Evolutionary conservation across 2,113 vertebrate species (phyloP).

Genomic region (Ochotona princeps): DNA sequence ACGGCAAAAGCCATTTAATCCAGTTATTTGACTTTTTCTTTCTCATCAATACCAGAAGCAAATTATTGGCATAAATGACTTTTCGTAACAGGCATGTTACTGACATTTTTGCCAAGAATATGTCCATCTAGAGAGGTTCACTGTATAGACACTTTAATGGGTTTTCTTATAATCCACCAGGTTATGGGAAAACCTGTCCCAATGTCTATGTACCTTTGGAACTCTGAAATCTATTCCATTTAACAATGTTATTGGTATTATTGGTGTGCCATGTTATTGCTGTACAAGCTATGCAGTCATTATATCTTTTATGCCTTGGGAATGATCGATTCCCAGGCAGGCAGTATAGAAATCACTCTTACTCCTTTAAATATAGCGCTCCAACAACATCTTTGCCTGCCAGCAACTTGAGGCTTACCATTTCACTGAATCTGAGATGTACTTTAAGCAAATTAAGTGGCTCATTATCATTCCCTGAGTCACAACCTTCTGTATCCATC

Average conservation of each 20-base stretch:
- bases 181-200: constrained; percentile 5
- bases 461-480: constrained; percentile 3
- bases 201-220: constrained; percentile 1
- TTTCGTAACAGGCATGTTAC: constrained; percentile 58
- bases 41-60: constrained; percentile 69
- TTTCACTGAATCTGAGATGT: constrained; percentile 4
- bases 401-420: neutral
- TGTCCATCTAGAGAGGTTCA: constrained; percentile 44
- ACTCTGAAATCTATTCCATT: neutral
- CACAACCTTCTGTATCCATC: neutral
- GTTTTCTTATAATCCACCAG: constrained; percentile 55
- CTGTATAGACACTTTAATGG: constrained; percentile 32
- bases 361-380: neutral
- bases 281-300: neutral
- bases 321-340: neutral
- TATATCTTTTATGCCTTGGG: neutral
- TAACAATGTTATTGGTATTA: neutral
- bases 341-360: neutral
- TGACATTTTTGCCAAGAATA: constrained; percentile 69
- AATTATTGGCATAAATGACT: constrained; percentile 72
- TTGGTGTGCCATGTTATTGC: neutral
- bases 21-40: constrained; percentile 71
- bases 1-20: constrained; percentile 73
- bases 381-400: neutral
- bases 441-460: constrained; percentile 29